These are phyloP conservation scores for Saguinus oedipus DNA, from an alignment of 2,797 vertebrate species.

Conservation along the genomic window DNA sequence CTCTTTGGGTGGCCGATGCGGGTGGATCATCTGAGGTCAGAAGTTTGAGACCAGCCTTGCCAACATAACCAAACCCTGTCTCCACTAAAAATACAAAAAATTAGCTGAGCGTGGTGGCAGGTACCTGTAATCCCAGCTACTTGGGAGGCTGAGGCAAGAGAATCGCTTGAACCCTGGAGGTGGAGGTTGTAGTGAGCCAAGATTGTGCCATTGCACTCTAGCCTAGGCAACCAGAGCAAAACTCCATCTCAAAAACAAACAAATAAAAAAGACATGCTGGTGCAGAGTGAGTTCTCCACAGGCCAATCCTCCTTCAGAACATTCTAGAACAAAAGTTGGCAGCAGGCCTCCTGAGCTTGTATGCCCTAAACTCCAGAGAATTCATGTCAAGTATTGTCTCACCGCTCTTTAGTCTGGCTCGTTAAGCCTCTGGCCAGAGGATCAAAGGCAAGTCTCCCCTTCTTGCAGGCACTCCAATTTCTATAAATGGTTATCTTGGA, in stretches of 20 bases:
- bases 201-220: too few relatives aligned
- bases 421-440: background rate
- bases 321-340: background rate
- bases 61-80: background rate
- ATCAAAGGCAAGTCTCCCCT: background rate
- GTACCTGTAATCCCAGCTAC: too few relatives aligned
- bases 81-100: too few relatives aligned
- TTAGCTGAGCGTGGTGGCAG: too few relatives aligned
- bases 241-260: too few relatives aligned
- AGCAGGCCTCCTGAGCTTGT: background rate
- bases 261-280: background rate
- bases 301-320: background rate
- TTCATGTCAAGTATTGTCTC: background rate
- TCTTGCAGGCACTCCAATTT: background rate
- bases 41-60: background rate
- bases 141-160: too few relatives aligned
- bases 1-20: rapidly evolving
- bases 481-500: background rate
- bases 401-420: background rate
- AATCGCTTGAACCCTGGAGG: too few relatives aligned
- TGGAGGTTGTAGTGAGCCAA: too few relatives aligned
- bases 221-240: too few relatives aligned
- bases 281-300: background rate
- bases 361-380: background rate
- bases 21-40: background rate